Conservation (phyloP, 2,797 vertebrate species). For the Lacerta viridis region DNA sequence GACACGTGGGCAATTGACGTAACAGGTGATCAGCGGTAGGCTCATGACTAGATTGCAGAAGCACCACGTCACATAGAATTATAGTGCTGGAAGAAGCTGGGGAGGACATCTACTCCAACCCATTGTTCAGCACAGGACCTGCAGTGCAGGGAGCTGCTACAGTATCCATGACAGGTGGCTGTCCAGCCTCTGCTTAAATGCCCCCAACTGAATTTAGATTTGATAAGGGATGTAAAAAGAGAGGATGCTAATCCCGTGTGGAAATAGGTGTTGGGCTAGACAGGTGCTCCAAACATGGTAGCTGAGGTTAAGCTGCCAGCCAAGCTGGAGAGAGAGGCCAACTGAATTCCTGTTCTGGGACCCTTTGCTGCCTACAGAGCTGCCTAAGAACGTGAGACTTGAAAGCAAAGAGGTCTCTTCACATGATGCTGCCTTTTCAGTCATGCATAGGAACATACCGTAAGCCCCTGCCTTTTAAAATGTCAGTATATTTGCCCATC, state of each 20-base stretch:
- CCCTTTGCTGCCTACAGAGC: neutral
- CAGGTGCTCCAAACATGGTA: neutral
- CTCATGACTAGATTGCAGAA: neutral
- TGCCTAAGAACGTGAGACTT: neutral
- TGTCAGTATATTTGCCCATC: too few species aligned
- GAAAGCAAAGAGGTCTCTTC: neutral
- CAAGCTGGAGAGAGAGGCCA: neutral
- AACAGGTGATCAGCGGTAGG: neutral
- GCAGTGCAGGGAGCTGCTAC: too few species aligned
- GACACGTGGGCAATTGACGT: neutral
- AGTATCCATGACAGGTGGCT: neutral
- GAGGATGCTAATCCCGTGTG: neutral
- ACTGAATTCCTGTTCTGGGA: neutral
- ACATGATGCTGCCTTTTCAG: neutral
- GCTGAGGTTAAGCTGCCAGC: neutral
- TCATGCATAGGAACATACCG: neutral
- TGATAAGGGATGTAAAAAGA: neutral
- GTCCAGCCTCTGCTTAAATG: neutral
- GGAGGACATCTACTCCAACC: neutral
- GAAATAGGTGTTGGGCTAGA: neutral
- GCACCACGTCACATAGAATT: neutral
- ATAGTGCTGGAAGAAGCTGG: neutral
- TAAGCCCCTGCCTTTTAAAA: neutral
- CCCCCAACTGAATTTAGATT: neutral
- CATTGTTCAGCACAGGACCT: neutral